A percentile compares a stretch with the other conserved stretches of the same genome.
Conservation (phyloP, 1,140 invertebrate genomes). For the Musca vetustissima region DNA sequence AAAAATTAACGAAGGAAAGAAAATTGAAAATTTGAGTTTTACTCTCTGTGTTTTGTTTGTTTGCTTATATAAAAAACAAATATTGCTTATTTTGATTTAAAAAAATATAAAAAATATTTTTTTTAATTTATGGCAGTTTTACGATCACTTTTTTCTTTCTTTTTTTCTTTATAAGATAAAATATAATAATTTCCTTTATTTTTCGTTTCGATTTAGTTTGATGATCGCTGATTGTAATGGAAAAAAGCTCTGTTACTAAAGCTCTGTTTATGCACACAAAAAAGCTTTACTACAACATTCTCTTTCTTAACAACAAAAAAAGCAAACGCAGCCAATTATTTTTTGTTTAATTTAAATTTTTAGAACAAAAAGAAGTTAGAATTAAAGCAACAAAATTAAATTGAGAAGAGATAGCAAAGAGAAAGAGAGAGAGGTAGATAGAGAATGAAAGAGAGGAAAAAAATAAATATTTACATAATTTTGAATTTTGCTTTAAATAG, state of each 20-base stretch:
- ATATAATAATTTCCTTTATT: not conserved
- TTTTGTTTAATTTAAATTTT: conserved; percentile 23
- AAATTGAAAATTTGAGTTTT: no score
- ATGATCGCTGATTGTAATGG: no score
- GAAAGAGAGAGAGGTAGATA: not conserved
- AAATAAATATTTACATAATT: conserved; percentile 14
- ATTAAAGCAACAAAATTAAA: not conserved
- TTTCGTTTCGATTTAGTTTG: not conserved
- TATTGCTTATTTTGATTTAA: not conserved
- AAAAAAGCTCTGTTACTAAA: conserved; percentile 18
- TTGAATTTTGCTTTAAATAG: conserved; percentile 23
- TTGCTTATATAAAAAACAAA: no score
- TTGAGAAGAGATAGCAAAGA: not conserved
- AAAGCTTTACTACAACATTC: conserved; percentile 6
- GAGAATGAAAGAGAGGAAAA: not conserved
- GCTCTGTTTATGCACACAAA: conserved; percentile 5
- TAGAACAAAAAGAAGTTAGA: not conserved
- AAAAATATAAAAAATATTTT: not conserved
- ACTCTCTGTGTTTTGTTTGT: no score
- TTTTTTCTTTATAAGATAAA: not conserved
- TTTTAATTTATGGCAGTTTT: conserved; percentile 9
- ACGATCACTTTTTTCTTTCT: not conserved
- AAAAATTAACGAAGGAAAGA: no score
- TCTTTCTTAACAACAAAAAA: not conserved
- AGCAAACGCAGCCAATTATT: conserved; percentile 47